Base-by-base conservation (phyloP, 2,113 vertebrate genomes). In the Corynorhinus townsendii region DNA sequence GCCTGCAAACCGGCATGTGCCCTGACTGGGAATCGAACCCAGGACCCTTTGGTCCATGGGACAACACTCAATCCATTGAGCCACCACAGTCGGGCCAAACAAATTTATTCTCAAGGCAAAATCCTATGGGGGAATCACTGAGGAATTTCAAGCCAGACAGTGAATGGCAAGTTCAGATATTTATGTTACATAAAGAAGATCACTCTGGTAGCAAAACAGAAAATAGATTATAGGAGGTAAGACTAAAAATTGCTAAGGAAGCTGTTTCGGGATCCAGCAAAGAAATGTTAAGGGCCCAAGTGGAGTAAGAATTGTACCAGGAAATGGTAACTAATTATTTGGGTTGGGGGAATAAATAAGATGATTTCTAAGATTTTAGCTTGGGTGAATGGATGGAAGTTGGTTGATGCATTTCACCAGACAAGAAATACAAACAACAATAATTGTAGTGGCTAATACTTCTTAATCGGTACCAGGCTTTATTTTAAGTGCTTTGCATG, bases 401-500 rank as follows among this genome's bases (percentile, higher is more conserved):
- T 86, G 68, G 85, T 9, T 86, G 68, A 49, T n/a, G 40, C n/a
- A 81, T 68, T 84, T 96, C n/a, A n/a, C n/a, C 72, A 89, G 47
- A 84, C 30, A 81, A 35, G 45, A 52, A 82, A 82, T 15, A 81
- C 3, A 75, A 81, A 35, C 68, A 89, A n/a, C 19, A 93, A 66
- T 6, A 72, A 69, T 40, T 40, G 56, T 6, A 83, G 49, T 49
- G 54, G 30, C n/a, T 54, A 81, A 71, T 8, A 43, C 30, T 86
- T 77, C 68, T 54, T 62, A 83, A 64, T n/a, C 64, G 24, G 15
- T 85, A 72, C 7, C 49, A 89, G 54, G 11, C 19, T 81, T 79
- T 91, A 93, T 80, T 75, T 24, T 77, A 90, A 80, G 33, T 40
- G 20, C 5, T 92, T 15, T 40, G 17, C 33, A 83, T 86, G 22